Base-by-base conservation (phyloP, 2,888 invertebrate species). In the Danaus chrysippus region DNA sequence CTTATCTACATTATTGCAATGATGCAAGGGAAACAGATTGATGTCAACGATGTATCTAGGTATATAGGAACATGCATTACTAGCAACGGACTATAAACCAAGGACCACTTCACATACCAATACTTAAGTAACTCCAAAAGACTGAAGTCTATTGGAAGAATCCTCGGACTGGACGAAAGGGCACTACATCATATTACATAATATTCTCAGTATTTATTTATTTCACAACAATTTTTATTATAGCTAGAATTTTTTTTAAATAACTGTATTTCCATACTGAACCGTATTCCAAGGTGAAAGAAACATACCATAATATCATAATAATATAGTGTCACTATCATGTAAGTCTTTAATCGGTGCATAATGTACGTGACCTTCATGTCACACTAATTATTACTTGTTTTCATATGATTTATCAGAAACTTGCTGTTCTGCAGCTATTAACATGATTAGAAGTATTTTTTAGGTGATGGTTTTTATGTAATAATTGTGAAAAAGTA, bases 71-170 rank as follows among this genome's bases (percentile, higher is more conserved):
- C 60, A 62, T 63, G 64, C 62, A 62, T 49, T 42, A 58, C 23
- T 53, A 56, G 43, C 42, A 9, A 62, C 58, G 19, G 44, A 42
- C 54, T 53, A 49, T 49, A 63, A 57, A 56, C 56, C 43, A 62
- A 23, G 41, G 49, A 44, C 13, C 42, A 41, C 17, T 43, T 69
- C 73, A 87, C 88, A 73, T 90, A 91, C 90, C 90, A 91, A 77
- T 82, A 87, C 58, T 81, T 76, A 65, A 89, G 71, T 82, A 89
- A 82, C 82, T 90, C 82, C 66, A 73, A 69, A 68, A 84, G 76
- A 52, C 79, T 81, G 83, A 84, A 84, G 79, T 90, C 90, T 79
- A 86, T 77, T 64, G 89, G 89, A 56, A 89, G 83, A 72, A 83
- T 79, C 71, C 77, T 76, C 87, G 86, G 85, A 69, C 76, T 81